Evolutionary conservation across 2,113 vertebrate genomes (phyloP).

Genomic region (Apodemus sylvaticus): DNA sequence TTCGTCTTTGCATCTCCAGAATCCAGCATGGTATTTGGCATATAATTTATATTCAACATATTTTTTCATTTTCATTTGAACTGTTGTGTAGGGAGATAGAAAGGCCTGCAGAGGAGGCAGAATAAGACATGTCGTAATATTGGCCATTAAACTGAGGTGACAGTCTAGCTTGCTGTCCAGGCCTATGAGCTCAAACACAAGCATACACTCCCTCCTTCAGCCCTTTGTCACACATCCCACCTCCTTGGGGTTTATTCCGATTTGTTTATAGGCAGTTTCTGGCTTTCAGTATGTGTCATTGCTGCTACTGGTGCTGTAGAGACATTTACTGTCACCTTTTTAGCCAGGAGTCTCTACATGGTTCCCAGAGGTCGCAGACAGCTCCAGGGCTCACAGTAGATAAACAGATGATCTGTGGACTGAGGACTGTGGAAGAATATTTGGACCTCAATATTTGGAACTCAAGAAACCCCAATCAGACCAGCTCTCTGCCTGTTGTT

Average conservation of each 20-base stretch:
- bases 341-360: background rate
- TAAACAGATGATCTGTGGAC: background rate
- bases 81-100: background rate
- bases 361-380: slow-evolving; percentile 26
- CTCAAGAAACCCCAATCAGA: slow-evolving; percentile 59
- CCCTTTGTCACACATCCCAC: accelerated
- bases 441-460: slow-evolving; percentile 55
- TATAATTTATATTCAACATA: background rate
- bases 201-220: background rate
- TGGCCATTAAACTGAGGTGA: background rate
- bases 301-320: background rate
- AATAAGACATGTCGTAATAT: background rate
- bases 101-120: background rate
- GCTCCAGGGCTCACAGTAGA: slow-evolving; percentile 6
- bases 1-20: background rate
- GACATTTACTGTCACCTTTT: slow-evolving; percentile 49
- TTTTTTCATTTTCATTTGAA: background rate
- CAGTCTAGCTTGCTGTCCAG: background rate
- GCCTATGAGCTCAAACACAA: background rate
- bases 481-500: background rate
- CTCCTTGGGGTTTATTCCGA: background rate
- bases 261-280: background rate
- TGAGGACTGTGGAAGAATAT: background rate
- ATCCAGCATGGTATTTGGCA: background rate
- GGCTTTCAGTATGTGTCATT: background rate